A percentile compares a stretch with the other conserved stretches of the same genome.
Evolutionary conservation across 2,113 vertebrate genomes (phyloP).

Genomic region (Chaenocephalus aceratus): DNA sequence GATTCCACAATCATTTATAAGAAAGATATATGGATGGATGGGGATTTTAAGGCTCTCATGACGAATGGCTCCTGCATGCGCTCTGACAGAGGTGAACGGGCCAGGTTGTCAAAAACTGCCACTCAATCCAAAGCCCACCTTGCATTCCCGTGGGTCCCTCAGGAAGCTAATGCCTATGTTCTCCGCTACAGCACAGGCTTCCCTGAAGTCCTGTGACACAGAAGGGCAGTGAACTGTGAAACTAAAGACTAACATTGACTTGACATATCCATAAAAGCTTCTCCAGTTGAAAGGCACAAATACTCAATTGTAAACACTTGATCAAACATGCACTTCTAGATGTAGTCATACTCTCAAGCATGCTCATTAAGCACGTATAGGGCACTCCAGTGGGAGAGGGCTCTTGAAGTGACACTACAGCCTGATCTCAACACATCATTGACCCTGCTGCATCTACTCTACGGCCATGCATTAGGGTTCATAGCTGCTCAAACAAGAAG

Average conservation of each 20-base stretch:
- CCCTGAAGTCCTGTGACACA: conserved; percentile 50
- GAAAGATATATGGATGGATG: conserved; percentile 8
- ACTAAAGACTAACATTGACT: conserved; percentile 46
- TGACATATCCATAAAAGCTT: conserved; percentile 40
- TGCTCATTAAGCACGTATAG: conserved; percentile 7
- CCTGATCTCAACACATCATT: neutral
- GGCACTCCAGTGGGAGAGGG: conserved; percentile 13
- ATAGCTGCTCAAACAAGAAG: conserved; percentile 8
- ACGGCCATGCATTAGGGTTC: conserved; percentile 1
- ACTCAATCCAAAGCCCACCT: conserved; percentile 12
- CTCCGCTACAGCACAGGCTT: conserved; percentile 14
- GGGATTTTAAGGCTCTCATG: conserved; percentile 7
- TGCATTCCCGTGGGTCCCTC: conserved; percentile 21
- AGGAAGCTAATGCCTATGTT: conserved; percentile 24
- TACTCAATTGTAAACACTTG: conserved; percentile 27
- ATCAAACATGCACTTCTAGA: conserved; percentile 17
- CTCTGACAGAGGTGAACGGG: conserved; percentile 7
- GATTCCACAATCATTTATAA: no score
- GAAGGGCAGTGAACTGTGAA: conserved; percentile 60
- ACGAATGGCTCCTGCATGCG: conserved; percentile 17
- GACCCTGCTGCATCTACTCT: conserved; percentile 15
- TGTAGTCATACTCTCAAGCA: conserved; percentile 13
- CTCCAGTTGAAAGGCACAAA: conserved; percentile 22
- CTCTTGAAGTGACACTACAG: conserved; percentile 14
- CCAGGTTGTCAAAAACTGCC: conserved; percentile 21